These are phyloP conservation scores for Centruroides vittatus DNA, from an alignment of 1,140 invertebrate genomes.

Conservation along the genomic window DNA sequence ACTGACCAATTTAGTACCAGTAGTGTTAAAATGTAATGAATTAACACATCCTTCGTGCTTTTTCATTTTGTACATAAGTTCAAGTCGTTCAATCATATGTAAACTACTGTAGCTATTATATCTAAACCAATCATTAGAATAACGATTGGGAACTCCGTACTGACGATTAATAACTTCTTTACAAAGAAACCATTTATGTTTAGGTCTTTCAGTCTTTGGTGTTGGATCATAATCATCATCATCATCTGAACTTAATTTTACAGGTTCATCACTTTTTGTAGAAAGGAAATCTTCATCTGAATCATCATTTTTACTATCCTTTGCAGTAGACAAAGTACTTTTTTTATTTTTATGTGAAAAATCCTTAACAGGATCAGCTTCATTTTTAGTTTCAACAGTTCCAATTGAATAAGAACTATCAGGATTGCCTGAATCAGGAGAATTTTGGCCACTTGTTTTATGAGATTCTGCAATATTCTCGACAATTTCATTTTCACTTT, in stretches of 20 bases:
- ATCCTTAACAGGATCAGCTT: neutral
- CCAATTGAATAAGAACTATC: constrained; percentile 1
- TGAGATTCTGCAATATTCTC: constrained; percentile 14
- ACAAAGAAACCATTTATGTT: constrained; percentile 47
- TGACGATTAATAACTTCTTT: constrained; percentile 39
- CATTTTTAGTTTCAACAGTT: neutral
- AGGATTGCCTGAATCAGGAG: constrained; percentile 15
- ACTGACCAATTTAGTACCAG: constrained; percentile 59
- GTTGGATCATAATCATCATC: constrained; percentile 28
- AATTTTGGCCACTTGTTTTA: constrained; percentile 5
- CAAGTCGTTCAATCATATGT: constrained; percentile 62
- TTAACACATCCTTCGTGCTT: constrained; percentile 83
- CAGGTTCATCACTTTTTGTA: neutral
- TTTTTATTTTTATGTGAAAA: neutral
- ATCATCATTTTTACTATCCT: constrained; percentile 6
- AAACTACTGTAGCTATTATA: constrained; percentile 63
- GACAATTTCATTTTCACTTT: constrained; percentile 11
- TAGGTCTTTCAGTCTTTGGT: constrained; percentile 42
- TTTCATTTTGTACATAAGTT: constrained; percentile 59
- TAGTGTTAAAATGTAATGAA: constrained; percentile 71
- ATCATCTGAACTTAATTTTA: constrained; percentile 2
- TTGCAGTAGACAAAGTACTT: constrained; percentile 1
- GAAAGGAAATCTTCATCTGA: neutral
- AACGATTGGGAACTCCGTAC: constrained; percentile 34
- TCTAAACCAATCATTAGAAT: constrained; percentile 44